Percentiles rank a stretch among this genome's conserved stretches.
Evolutionary conservation across 37 sponge, comb jelly and placozoan genomes (phyloP).

Genomic region (Tethya wilhelma): DNA sequence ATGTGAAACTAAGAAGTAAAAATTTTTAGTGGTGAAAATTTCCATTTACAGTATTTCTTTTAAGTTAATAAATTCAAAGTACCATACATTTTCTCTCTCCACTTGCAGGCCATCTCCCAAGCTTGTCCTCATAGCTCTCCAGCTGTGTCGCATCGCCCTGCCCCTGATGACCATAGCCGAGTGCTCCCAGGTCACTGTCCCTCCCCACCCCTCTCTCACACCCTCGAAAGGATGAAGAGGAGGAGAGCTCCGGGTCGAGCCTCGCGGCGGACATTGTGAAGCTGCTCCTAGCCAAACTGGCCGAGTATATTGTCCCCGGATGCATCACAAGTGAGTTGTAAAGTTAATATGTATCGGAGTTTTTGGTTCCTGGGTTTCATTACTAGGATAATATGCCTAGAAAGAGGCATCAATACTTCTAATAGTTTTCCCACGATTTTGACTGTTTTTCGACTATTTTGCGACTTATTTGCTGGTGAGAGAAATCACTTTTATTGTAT

Average conservation of each 20-base stretch:
- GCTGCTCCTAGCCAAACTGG: slow-evolving; percentile 87
- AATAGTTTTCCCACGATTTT: no score
- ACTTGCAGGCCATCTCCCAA: slow-evolving; percentile 86
- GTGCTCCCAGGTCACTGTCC: slow-evolving; percentile 71
- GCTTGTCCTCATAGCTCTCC: slow-evolving; percentile 88
- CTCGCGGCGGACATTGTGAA: slow-evolving; percentile 73
- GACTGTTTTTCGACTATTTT: no score
- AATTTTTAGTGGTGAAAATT: no score
- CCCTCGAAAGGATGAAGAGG: neutral
- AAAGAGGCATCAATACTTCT: no score
- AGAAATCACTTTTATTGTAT: no score
- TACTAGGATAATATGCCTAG: no score
- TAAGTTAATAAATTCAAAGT: neutral
- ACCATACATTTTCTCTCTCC: neutral
- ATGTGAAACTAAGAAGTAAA: no score
- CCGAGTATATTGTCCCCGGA: slow-evolving; percentile 85
- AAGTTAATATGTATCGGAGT: neutral
- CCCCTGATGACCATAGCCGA: slow-evolving; percentile 88
- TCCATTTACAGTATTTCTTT: neutral
- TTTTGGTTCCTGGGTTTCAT: no score
- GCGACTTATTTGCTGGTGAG: no score
- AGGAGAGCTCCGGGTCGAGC: neutral
- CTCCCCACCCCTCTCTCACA: slow-evolving; percentile 68
- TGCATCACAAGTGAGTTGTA: slow-evolving; percentile 26
- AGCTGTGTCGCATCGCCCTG: slow-evolving; percentile 96